phyloP scores from a whole-genome alignment of 2,888 invertebrate species.

The Chrysopilus asiliformis region DNA sequence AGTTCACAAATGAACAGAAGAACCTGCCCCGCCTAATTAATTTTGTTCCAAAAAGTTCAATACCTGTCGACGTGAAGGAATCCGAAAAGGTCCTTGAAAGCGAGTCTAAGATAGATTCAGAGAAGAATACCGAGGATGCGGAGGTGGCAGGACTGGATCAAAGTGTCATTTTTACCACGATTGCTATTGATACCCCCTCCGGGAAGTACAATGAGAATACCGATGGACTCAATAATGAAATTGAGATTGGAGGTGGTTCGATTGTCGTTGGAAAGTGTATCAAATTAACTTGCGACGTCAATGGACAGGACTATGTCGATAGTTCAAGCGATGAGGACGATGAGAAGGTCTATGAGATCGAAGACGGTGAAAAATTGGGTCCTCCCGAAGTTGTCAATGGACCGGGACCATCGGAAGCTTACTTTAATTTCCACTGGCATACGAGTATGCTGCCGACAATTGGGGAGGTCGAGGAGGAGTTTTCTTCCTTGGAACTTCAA shows the following conservation, averaged over 20 bases:
- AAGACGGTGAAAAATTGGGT: conserved; percentile 35
- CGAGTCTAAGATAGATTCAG: background rate
- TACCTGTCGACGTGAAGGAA: background rate
- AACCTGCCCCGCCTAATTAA: conserved; percentile 55
- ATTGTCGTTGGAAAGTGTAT: conserved; percentile 27
- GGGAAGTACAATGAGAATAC: background rate
- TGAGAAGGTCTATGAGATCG: conserved; percentile 31
- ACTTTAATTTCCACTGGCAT: conserved; percentile 35
- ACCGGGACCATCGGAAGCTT: conserved; percentile 35
- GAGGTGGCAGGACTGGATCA: too few relatives aligned
- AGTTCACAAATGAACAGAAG: conserved; percentile 31
- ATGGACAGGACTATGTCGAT: conserved; percentile 18
- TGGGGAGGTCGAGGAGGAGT: conserved; percentile 36
- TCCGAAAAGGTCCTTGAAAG: background rate
- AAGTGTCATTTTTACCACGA: too few relatives aligned
- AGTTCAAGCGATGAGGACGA: conserved; percentile 22
- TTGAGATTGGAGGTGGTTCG: conserved; percentile 1
- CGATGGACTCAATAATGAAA: background rate
- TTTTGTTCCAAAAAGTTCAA: conserved; percentile 47
- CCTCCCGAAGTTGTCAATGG: conserved; percentile 35
- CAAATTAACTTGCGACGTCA: conserved; percentile 19
- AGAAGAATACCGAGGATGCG: background rate
- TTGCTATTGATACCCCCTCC: background rate
- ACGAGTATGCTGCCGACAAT: conserved; percentile 36
- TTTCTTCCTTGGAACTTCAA: conserved; percentile 31